A percentile compares a stretch with the other conserved stretches of the same genome.
Evolutionary conservation across 2,888 invertebrate species (phyloP).

Genomic region (Dioctria linearis): DNA sequence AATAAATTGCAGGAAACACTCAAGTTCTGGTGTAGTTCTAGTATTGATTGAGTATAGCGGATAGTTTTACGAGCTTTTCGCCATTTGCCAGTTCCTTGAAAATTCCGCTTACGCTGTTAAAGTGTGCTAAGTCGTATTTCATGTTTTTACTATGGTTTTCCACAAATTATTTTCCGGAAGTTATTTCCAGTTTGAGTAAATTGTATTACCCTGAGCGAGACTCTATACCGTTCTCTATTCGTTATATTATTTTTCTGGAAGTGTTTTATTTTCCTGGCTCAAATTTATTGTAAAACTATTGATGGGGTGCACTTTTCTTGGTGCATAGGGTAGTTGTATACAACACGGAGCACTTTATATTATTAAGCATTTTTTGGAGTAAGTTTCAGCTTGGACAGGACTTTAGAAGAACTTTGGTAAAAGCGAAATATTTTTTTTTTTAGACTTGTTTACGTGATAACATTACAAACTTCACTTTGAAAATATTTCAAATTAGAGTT

Average conservation of each 20-base stretch:
- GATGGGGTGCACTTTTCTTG: background rate
- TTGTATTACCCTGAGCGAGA: background rate
- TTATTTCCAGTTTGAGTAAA: constrained; percentile 38
- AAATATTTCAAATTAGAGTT: too few species aligned
- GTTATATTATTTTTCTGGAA: constrained; percentile 1
- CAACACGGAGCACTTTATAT: too few species aligned
- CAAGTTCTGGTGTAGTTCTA: constrained; percentile 39
- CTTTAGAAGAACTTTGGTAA: too few species aligned
- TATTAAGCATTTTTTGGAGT: too few species aligned
- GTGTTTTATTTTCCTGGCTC: constrained; percentile 2
- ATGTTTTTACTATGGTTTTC: constrained; percentile 45
- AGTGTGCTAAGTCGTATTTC: constrained; percentile 41
- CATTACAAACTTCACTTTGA: too few species aligned
- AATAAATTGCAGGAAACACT: constrained; percentile 56
- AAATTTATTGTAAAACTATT: constrained; percentile 10
- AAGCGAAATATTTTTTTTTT: too few species aligned
- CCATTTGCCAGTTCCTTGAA: constrained; percentile 12
- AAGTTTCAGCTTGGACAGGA: too few species aligned
- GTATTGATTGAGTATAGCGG: constrained; percentile 46
- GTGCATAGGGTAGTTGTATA: too few species aligned
- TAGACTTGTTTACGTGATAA: too few species aligned
- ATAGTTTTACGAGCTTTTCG: constrained; percentile 42
- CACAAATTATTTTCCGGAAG: constrained; percentile 44
- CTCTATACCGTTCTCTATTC: background rate
- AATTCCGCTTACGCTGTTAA: constrained; percentile 16